Conservation (phyloP, 2,888 invertebrate species). For the Prosopocoilus inquinatus region DNA sequence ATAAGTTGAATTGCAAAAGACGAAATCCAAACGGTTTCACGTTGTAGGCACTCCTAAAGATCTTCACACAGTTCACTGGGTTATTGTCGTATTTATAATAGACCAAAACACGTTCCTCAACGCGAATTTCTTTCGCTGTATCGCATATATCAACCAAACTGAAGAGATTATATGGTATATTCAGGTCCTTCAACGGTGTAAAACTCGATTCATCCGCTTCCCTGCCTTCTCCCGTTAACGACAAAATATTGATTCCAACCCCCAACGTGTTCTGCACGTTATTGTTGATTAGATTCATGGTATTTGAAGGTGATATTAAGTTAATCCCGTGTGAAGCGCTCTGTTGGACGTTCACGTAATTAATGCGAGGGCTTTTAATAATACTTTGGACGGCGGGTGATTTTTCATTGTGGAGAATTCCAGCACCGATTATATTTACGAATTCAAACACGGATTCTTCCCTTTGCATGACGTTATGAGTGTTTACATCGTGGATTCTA, state of each 20-base stretch:
- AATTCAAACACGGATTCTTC: slow-evolving; percentile 77
- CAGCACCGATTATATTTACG: slow-evolving; percentile 87
- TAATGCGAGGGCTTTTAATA: slow-evolving; percentile 78
- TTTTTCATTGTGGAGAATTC: slow-evolving; percentile 92
- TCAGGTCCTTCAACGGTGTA: slow-evolving; percentile 75
- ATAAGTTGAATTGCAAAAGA: slow-evolving; percentile 87
- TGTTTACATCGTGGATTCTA: slow-evolving; percentile 76
- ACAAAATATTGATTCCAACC: slow-evolving; percentile 84
- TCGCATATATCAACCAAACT: slow-evolving; percentile 96
- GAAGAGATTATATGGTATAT: slow-evolving; percentile 87
- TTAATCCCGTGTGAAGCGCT: slow-evolving; percentile 92
- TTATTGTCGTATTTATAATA: slow-evolving; percentile 97
- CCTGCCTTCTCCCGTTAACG: slow-evolving; percentile 89
- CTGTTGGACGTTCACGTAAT: slow-evolving; percentile 77
- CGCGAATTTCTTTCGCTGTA: slow-evolving; percentile 83
- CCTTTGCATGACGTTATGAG: slow-evolving; percentile 67
- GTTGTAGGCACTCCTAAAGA: slow-evolving; percentile 82
- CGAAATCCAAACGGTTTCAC: slow-evolving; percentile 89
- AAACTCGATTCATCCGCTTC: slow-evolving; percentile 88
- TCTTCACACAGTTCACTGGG: slow-evolving; percentile 96
- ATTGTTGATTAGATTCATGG: slow-evolving; percentile 74
- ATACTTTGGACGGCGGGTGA: slow-evolving; percentile 90
- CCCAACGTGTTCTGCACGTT: slow-evolving; percentile 80
- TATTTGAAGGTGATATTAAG: slow-evolving; percentile 82
- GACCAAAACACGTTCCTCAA: slow-evolving; percentile 86